phyloP scores from a whole-genome alignment of 2,797 vertebrate genomes.

The Chaenodraco wilsoni region DNA sequence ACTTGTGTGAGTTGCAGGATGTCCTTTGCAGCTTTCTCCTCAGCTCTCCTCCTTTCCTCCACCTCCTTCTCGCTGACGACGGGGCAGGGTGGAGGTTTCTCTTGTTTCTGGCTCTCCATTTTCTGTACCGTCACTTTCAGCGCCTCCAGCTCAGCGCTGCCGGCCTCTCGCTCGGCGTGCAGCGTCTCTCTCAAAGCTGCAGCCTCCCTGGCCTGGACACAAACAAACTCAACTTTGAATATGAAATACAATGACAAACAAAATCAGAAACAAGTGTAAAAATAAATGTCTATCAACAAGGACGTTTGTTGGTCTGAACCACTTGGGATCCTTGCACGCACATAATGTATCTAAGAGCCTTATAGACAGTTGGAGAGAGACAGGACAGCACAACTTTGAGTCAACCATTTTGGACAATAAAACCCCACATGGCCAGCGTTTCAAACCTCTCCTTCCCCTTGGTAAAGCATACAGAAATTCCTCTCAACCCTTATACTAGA shows the following conservation, averaged over 20 bases:
- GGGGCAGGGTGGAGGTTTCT: slow-evolving; percentile 48
- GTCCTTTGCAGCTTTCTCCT: slow-evolving; percentile 73
- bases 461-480: slow-evolving; percentile 51
- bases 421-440: slow-evolving; percentile 50
- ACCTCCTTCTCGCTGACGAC: slow-evolving; percentile 62
- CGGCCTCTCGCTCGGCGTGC: slow-evolving; percentile 61
- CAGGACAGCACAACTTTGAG: slow-evolving; percentile 80
- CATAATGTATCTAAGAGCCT: slow-evolving; percentile 64
- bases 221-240: background rate
- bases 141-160: slow-evolving; percentile 68
- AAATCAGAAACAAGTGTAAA: slow-evolving; percentile 57
- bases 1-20: slow-evolving; percentile 78
- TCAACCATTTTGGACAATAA: slow-evolving; percentile 67
- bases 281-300: slow-evolving; percentile 53
- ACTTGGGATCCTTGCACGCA: slow-evolving; percentile 63
- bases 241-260: slow-evolving; percentile 8
- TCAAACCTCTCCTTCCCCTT: slow-evolving; percentile 4
- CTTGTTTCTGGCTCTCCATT: slow-evolving; percentile 59
- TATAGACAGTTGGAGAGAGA: slow-evolving; percentile 82
- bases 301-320: slow-evolving; percentile 61
- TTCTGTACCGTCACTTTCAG: slow-evolving; percentile 61
- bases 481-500: background rate
- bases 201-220: slow-evolving; percentile 78
- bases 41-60: slow-evolving; percentile 67
- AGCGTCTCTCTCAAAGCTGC: slow-evolving; percentile 76